phyloP scores from a whole-genome alignment of 2,113 vertebrate genomes.

The Rhombomys opimus region DNA sequence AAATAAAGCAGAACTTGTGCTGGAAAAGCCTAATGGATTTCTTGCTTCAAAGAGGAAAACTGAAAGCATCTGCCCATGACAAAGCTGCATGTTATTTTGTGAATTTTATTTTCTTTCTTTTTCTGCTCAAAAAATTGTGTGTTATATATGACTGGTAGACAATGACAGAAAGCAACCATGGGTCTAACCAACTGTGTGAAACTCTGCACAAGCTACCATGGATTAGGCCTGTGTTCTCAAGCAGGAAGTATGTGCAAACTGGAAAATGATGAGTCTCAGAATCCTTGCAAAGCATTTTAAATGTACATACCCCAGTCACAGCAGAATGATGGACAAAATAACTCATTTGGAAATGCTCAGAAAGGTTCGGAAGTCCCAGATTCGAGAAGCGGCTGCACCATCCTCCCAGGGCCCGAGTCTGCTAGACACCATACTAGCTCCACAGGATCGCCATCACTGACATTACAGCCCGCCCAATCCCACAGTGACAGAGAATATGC shows the following conservation, averaged over 20 bases:
- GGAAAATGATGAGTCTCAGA: conserved; percentile 54
- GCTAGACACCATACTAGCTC: no score
- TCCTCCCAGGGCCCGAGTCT: no score
- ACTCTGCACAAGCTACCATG: conserved; percentile 41
- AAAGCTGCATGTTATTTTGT: conserved; percentile 47
- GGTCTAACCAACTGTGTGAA: not conserved
- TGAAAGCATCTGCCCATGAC: conserved; percentile 25
- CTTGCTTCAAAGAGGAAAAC: conserved; percentile 54
- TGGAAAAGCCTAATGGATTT: conserved; percentile 24
- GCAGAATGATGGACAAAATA: conserved; percentile 25
- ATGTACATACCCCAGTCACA: not conserved
- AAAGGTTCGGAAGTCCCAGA: no score
- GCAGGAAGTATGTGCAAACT: conserved; percentile 52
- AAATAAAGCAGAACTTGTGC: conserved; percentile 43
- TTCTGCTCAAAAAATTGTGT: not conserved
- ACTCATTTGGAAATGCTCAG: conserved; percentile 50
- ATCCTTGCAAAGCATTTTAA: conserved; percentile 29
- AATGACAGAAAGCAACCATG: conserved; percentile 50
- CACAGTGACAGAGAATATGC: no score
- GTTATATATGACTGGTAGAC: conserved; percentile 18
- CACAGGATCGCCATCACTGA: no score
- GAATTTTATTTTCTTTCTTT: not conserved
- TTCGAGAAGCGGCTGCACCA: no score
- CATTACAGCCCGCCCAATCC: no score
- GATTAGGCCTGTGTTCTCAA: conserved; percentile 61